Evolutionary conservation across 2,888 invertebrate genomes (phyloP).

Genomic region (Ecdyonurus torrentis): DNA sequence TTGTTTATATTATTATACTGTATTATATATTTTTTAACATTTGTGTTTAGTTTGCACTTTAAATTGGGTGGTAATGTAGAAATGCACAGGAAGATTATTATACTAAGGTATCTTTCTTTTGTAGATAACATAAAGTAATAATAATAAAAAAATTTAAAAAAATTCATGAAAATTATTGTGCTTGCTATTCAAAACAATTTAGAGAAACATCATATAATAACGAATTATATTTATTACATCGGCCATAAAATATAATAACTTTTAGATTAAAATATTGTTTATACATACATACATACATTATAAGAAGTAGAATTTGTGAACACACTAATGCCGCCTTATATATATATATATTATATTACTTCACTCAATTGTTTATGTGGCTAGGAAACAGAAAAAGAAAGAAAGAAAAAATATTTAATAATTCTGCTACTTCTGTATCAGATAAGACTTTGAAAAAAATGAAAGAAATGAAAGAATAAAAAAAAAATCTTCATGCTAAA

Average conservation of each 20-base stretch:
- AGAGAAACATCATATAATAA: neutral
- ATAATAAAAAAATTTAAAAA: neutral
- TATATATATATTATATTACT: too few species aligned
- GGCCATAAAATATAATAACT: neutral
- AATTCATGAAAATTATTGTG: neutral
- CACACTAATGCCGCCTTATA: neutral
- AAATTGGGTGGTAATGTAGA: too few species aligned
- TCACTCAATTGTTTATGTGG: neutral
- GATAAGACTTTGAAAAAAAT: too few species aligned
- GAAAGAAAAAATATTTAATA: too few species aligned
- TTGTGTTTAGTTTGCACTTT: too few species aligned
- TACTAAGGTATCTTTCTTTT: neutral
- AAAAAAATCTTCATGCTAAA: neutral
- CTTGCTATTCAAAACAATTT: neutral
- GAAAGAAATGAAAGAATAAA: too few species aligned
- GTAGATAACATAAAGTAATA: neutral
- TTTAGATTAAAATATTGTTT: neutral
- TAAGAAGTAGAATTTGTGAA: neutral
- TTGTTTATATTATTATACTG: too few species aligned
- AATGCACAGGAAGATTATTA: neutral
- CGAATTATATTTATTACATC: neutral
- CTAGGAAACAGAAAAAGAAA: too few species aligned
- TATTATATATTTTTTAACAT: too few species aligned
- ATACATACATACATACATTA: neutral
- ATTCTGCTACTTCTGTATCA: neutral